Evolutionary conservation across 2,888 invertebrate species (phyloP).

Genomic region (Blastobasis lacticolella): DNA sequence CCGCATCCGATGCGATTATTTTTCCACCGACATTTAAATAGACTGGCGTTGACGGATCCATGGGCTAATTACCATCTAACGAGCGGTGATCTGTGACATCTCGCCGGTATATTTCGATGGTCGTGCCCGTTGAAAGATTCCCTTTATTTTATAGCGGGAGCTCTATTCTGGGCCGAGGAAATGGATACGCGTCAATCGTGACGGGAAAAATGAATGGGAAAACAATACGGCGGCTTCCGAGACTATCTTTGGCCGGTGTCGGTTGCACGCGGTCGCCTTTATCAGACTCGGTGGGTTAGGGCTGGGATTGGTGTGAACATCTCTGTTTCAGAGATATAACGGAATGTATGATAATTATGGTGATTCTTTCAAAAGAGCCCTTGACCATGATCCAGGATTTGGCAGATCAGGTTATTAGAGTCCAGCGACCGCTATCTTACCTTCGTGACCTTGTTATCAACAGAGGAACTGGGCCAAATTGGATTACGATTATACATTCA

Average conservation of each 20-base stretch:
- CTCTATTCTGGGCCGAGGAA: constrained; percentile 63
- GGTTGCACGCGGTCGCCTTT: constrained; percentile 25
- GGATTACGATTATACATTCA: too few species aligned
- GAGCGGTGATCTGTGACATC: constrained; percentile 64
- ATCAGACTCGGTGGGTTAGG: too few species aligned
- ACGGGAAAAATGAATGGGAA: constrained; percentile 44
- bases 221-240: constrained; percentile 55
- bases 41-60: constrained; percentile 59
- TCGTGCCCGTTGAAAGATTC: constrained; percentile 53
- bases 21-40: constrained; percentile 54
- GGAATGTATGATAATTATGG: too few species aligned
- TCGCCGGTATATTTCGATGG: constrained; percentile 55
- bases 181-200: constrained; percentile 69
- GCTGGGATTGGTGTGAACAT: too few species aligned
- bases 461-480: too few species aligned
- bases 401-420: too few species aligned
- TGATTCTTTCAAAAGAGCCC: too few species aligned
- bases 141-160: constrained; percentile 65
- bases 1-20: constrained; percentile 40
- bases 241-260: constrained; percentile 52
- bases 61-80: constrained; percentile 71
- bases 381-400: too few species aligned
- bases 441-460: too few species aligned
- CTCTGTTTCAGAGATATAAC: too few species aligned
- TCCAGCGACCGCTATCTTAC: too few species aligned